A percentile compares a stretch with the other conserved stretches of the same genome.
These are phyloP conservation scores for Paramuricea clavata DNA, from an alignment of 92 coral and sea anemone species.

Conservation along the genomic window DNA sequence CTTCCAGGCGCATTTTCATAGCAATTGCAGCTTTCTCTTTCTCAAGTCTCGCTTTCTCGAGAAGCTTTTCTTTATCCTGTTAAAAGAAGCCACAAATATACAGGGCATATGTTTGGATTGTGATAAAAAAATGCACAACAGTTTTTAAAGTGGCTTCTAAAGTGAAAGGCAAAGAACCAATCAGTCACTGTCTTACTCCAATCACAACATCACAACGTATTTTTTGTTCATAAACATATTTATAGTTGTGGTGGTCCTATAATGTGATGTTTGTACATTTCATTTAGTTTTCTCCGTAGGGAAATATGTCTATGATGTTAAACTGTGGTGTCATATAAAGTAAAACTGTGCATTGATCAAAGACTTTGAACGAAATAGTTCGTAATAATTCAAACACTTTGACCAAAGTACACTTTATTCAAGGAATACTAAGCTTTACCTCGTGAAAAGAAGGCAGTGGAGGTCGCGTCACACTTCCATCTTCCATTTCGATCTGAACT, in stretches of 20 bases:
- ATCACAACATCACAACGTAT: too few relatives aligned
- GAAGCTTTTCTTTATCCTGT: conserved; percentile 74
- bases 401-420: not conserved
- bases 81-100: not conserved
- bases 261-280: not conserved
- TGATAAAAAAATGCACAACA: not conserved
- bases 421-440: not conserved
- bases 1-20: conserved; percentile 44
- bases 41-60: conserved; percentile 70
- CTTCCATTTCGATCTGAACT: conserved; percentile 74
- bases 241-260: too few relatives aligned
- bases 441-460: conserved; percentile 20
- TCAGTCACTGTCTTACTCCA: too few relatives aligned
- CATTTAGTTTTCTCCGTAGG: not conserved
- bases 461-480: conserved; percentile 63
- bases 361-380: too few relatives aligned
- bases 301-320: too few relatives aligned
- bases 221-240: too few relatives aligned
- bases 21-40: conserved; percentile 51
- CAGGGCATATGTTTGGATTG: not conserved
- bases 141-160: not conserved
- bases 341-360: not conserved
- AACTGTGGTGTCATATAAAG: too few relatives aligned
- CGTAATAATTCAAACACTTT: too few relatives aligned
- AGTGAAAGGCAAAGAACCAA: too few relatives aligned